These are phyloP conservation scores for Baryphthengus martii DNA, from an alignment of 2,113 vertebrate species.

Conservation along the genomic window DNA sequence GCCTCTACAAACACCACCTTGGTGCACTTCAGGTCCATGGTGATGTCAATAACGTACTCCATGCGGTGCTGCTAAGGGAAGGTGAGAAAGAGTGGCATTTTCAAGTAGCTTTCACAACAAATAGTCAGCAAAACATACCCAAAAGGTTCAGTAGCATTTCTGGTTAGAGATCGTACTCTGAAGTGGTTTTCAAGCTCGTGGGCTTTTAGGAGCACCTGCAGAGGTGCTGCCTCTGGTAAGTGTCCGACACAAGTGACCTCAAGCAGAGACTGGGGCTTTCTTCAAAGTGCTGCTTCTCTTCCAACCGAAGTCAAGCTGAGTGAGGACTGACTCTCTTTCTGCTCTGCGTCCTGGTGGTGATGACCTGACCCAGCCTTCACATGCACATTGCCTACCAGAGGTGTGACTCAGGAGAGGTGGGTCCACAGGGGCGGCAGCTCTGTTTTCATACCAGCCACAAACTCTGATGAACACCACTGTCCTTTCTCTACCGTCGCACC, in stretches of 20 bases:
- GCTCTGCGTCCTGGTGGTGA: neutral
- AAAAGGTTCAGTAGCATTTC: neutral
- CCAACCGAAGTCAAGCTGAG: neutral
- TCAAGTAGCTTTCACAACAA: neutral
- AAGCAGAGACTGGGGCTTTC: rapidly evolving
- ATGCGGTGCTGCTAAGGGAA: neutral
- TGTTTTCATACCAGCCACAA: neutral
- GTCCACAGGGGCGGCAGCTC: neutral
- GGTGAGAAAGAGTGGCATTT: neutral
- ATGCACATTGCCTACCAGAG: rapidly evolving
- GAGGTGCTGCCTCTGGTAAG: neutral
- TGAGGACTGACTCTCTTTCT: neutral
- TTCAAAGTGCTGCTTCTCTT: neutral
- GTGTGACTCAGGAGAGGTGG: rapidly evolving
- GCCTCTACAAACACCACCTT: rapidly evolving
- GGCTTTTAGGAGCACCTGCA: neutral
- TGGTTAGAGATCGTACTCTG: neutral
- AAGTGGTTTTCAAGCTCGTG: neutral
- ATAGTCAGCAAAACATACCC: neutral
- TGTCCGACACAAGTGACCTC: neutral
- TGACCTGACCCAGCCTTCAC: neutral
- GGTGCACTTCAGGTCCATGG: rapidly evolving
- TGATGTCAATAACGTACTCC: neutral
- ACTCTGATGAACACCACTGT: neutral
- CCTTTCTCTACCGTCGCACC: neutral